Evolutionary conservation across 2,888 invertebrate species (phyloP).

Genomic region (Adelphocoris suturalis): DNA sequence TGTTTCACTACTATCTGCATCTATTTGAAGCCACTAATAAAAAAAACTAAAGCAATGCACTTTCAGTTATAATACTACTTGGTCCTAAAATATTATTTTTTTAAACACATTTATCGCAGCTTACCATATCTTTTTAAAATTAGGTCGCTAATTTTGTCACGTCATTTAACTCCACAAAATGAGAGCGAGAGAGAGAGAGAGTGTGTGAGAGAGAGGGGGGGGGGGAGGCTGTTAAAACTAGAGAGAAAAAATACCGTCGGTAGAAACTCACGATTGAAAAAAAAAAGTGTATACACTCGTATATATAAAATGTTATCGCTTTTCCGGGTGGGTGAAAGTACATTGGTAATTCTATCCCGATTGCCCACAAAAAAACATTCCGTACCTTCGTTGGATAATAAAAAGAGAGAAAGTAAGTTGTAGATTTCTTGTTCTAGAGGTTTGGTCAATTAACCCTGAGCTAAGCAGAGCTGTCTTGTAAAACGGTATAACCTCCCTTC

Average conservation of each 20-base stretch:
- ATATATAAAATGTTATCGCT: slow-evolving; percentile 66
- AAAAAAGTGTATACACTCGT: too few species aligned
- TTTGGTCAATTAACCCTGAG: slow-evolving; percentile 58
- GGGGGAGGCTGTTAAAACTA: neutral
- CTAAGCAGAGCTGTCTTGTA: slow-evolving; percentile 30
- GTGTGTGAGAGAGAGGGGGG: too few species aligned
- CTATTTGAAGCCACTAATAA: too few species aligned
- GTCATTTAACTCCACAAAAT: slow-evolving; percentile 50
- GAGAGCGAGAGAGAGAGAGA: too few species aligned
- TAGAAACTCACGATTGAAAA: slow-evolving; percentile 51
- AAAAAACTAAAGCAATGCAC: too few species aligned
- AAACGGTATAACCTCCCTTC: slow-evolving; percentile 25
- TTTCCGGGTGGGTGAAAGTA: slow-evolving; percentile 68
- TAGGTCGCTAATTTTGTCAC: slow-evolving; percentile 45
- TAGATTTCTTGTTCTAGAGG: slow-evolving; percentile 20
- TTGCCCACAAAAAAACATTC: slow-evolving; percentile 40
- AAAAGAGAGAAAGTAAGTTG: slow-evolving; percentile 10
- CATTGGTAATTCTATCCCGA: slow-evolving; percentile 65
- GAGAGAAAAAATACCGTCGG: slow-evolving; percentile 30
- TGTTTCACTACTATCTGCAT: too few species aligned
- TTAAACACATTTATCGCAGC: neutral
- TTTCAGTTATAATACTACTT: too few species aligned
- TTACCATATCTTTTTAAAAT: slow-evolving; percentile 14
- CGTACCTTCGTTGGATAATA: neutral
- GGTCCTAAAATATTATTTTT: too few species aligned